Conservation (phyloP, 2,113 vertebrate species). For the Petrocephalus microphthalmus region DNA sequence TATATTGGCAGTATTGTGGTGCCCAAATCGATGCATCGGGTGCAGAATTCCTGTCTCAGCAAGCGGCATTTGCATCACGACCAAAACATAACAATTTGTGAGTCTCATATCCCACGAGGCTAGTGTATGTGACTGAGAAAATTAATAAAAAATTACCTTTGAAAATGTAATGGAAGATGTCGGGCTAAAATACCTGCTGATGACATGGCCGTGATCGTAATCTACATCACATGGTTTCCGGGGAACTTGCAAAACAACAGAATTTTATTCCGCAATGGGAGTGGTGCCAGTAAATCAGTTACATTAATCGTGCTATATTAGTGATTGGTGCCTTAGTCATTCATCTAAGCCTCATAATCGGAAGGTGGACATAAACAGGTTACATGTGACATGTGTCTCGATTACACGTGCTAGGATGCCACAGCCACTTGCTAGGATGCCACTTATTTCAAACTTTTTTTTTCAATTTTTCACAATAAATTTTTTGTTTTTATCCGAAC, state of each 20-base stretch:
- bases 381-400: neutral
- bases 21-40: neutral
- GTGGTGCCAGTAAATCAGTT: neutral
- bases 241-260: slow-evolving; percentile 62
- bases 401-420: neutral
- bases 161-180: neutral
- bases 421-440: no score
- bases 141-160: neutral
- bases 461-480: neutral
- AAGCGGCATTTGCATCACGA: neutral
- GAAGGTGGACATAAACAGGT: neutral
- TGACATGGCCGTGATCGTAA: neutral
- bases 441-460: no score
- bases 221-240: slow-evolving; percentile 72
- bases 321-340: neutral
- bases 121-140: neutral
- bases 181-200: neutral
- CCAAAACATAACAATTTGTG: neutral
- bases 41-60: neutral
- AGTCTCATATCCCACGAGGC: neutral
- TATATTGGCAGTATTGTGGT: neutral
- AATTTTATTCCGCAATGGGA: slow-evolving; percentile 49
- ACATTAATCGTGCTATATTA: neutral
- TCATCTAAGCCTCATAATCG: neutral
- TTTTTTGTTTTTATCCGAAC: neutral